A percentile compares a stretch with the other conserved stretches of the same genome.
Evolutionary conservation across 2,888 invertebrate species (phyloP).

Genomic region (Aproaerema taeniolella): DNA sequence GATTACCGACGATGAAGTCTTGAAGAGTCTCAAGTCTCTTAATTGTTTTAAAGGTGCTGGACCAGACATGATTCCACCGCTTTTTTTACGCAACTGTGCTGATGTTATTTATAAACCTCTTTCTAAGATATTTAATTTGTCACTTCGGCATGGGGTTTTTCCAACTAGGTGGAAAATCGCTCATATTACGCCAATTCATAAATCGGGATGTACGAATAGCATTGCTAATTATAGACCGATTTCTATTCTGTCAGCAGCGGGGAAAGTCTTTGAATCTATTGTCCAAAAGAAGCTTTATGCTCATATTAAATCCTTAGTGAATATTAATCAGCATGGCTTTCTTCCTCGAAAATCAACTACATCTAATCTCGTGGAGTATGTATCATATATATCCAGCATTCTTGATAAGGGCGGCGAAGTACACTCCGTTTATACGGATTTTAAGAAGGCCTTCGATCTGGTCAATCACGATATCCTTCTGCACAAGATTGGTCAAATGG

Average conservation of each 20-base stretch:
- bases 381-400: not conserved
- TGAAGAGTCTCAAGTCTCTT: too few species aligned
- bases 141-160: too few species aligned
- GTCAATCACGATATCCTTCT: not conserved
- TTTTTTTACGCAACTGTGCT: not conserved
- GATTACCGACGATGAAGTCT: too few species aligned
- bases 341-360: not conserved
- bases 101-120: not conserved
- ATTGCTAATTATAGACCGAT: not conserved
- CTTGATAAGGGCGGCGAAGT: not conserved
- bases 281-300: not conserved
- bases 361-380: too few species aligned
- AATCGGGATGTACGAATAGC: not conserved
- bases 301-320: not conserved
- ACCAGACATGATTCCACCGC: not conserved
- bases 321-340: not conserved
- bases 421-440: not conserved
- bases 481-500: not conserved
- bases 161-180: not conserved
- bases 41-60: not conserved
- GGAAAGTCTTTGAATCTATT: not conserved
- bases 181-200: not conserved
- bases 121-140: not conserved
- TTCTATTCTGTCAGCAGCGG: not conserved
- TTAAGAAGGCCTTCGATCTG: not conserved